Conservation (phyloP, 2,797 vertebrate species). For the Sus cebifrons region DNA sequence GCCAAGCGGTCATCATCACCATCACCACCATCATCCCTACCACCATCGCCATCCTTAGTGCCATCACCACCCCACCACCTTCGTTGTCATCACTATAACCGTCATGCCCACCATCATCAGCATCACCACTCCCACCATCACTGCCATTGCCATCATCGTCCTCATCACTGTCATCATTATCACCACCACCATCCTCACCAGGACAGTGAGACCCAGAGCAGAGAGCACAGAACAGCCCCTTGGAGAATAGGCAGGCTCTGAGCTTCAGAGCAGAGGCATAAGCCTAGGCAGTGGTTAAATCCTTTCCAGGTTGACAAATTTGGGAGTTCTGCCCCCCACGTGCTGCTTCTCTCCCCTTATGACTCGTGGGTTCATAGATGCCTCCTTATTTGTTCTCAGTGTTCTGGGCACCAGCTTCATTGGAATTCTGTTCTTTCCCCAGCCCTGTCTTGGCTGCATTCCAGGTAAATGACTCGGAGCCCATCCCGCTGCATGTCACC, state of each 20-base stretch:
- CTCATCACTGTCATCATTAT: accelerated
- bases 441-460: constrained; percentile 51
- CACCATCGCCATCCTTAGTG: neutral
- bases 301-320: neutral
- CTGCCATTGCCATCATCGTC: accelerated
- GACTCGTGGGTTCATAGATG: neutral
- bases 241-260: neutral
- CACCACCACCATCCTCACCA: neutral
- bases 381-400: neutral
- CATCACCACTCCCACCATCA: no score
- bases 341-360: accelerated
- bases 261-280: neutral
- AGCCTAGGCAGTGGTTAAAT: neutral
- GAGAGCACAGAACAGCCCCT: neutral
- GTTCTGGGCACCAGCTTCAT: neutral
- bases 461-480: constrained; percentile 28
- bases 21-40: no score
- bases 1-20: neutral
- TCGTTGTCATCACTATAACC: accelerated
- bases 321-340: neutral
- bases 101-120: accelerated
- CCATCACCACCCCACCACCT: neutral
- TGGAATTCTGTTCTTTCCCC: constrained; percentile 39
- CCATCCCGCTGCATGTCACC: constrained; percentile 19
- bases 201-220: neutral